These are phyloP conservation scores for Tachysurus fulvidraco DNA, from an alignment of 2,113 vertebrate genomes.

Conservation along the genomic window DNA sequence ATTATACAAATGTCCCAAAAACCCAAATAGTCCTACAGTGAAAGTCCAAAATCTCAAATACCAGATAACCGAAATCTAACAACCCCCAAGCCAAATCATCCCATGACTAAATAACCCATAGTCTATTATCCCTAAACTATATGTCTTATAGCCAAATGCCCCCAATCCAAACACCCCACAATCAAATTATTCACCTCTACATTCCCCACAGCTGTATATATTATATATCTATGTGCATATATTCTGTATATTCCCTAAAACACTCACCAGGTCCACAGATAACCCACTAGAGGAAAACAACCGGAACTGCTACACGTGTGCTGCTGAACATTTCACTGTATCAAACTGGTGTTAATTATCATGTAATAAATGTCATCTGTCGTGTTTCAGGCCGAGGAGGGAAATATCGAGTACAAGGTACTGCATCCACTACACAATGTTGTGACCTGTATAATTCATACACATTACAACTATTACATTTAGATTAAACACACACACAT, in stretches of 20 bases:
- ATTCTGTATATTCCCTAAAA: background rate
- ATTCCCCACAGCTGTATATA: background rate
- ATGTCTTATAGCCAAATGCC: background rate
- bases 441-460: background rate
- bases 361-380: constrained; percentile 28
- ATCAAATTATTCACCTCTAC: background rate
- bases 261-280: background rate
- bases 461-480: background rate
- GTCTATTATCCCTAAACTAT: too few species aligned
- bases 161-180: background rate
- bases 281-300: background rate
- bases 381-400: constrained; percentile 89
- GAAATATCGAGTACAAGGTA: constrained; percentile 98
- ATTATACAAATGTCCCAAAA: background rate
- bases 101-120: background rate
- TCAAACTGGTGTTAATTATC: background rate
- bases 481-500: background rate
- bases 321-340: background rate
- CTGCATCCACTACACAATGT: constrained; percentile 23
- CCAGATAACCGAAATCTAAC: background rate
- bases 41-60: background rate
- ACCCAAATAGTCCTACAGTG: background rate
- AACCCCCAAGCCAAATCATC: background rate
- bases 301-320: background rate
- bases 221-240: too few species aligned